These are phyloP conservation scores for Eleutherodactylus coqui DNA, from an alignment of 2,797 vertebrate species.

Conservation along the genomic window DNA sequence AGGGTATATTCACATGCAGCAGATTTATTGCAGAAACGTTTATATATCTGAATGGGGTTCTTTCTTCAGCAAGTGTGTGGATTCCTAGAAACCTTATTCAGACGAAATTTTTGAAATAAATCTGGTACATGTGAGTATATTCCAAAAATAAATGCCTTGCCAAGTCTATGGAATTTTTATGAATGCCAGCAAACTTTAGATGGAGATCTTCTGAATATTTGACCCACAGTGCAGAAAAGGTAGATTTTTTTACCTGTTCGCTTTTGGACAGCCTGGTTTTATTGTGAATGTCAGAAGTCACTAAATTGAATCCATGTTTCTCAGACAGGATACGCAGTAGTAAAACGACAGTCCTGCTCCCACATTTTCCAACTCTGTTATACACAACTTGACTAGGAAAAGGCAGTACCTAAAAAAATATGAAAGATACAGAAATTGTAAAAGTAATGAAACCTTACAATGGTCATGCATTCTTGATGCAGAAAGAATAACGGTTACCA, in stretches of 20 bases:
- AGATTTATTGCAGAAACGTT: too few relatives aligned
- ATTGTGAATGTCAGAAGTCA: conserved; percentile 98
- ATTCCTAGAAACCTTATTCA: too few relatives aligned
- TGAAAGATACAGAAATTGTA: background rate
- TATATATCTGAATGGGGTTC: too few relatives aligned
- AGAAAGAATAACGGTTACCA: too few relatives aligned
- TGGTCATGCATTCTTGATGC: too few relatives aligned
- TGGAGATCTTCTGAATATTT: background rate
- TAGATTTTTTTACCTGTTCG: conserved; percentile 84
- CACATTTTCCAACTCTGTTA: conserved; percentile 98
- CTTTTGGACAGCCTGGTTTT: conserved; percentile 96
- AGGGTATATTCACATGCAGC: too few relatives aligned
- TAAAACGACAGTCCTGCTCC: conserved; percentile 96
- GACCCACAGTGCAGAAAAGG: background rate
- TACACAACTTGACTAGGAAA: conserved; percentile 99
- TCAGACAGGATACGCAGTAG: conserved; percentile 91
- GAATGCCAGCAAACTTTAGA: too few relatives aligned
- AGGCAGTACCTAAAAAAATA: conserved; percentile 83
- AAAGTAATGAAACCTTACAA: background rate
- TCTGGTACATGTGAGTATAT: too few relatives aligned
- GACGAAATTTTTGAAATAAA: too few relatives aligned
- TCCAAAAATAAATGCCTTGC: too few relatives aligned
- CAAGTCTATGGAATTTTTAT: too few relatives aligned
- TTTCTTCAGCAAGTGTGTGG: too few relatives aligned
- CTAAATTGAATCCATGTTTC: conserved; percentile 92